Conservation (phyloP, 2,888 invertebrate genomes). For the Bruchidius siliquastri region DNA sequence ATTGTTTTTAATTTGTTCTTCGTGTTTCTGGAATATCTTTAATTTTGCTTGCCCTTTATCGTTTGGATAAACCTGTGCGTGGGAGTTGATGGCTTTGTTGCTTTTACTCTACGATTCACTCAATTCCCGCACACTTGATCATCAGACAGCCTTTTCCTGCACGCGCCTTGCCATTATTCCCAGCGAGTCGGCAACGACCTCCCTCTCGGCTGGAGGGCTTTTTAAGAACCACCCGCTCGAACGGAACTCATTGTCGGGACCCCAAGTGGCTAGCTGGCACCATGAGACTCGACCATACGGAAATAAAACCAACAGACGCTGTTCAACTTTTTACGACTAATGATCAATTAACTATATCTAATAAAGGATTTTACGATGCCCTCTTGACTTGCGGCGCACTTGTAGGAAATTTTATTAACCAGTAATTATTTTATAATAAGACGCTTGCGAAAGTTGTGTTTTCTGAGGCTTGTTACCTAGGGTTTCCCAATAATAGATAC, state of each 20-base stretch:
- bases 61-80: not conserved
- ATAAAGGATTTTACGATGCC: not conserved
- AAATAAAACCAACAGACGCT: not conserved
- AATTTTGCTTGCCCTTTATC: too few relatives aligned
- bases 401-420: not conserved
- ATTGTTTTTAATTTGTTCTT: too few relatives aligned
- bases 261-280: not conserved
- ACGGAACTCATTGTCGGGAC: not conserved
- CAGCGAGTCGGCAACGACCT: not conserved
- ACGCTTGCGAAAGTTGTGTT: not conserved
- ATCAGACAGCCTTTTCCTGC: not conserved
- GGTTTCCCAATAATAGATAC: not conserved
- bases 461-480: not conserved
- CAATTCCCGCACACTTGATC: not conserved
- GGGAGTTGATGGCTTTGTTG: not conserved
- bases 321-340: constrained; percentile 6
- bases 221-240: not conserved
- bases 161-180: not conserved
- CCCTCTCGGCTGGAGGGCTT: not conserved
- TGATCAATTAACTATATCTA: constrained; percentile 13
- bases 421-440: not conserved
- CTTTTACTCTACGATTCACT: not conserved
- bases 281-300: not conserved
- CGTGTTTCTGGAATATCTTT: too few relatives aligned
- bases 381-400: not conserved